A percentile compares a stretch with the other conserved stretches of the same genome.
Evolutionary conservation across 1,140 invertebrate genomes (phyloP).

Genomic region (Caerostris darwini): DNA sequence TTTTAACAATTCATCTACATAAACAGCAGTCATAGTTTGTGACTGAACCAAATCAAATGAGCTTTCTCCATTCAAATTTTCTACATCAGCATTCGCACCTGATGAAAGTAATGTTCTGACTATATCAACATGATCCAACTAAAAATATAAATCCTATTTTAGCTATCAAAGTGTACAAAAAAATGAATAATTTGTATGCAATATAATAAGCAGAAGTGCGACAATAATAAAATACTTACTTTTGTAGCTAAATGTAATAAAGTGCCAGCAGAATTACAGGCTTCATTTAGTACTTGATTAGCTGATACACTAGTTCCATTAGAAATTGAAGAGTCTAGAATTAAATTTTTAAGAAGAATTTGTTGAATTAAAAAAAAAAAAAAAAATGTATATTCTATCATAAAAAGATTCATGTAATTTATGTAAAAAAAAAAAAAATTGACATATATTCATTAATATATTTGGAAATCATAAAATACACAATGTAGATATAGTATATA

Average conservation of each 20-base stretch:
- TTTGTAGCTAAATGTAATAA: conserved; percentile 86
- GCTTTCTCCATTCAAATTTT: conserved; percentile 84
- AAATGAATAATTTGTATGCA: neutral
- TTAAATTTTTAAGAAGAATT: neutral
- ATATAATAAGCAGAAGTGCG: neutral
- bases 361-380: neutral
- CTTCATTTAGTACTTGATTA: conserved; percentile 84
- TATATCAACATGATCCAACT: conserved; percentile 85
- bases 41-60: conserved; percentile 84
- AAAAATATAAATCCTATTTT: conserved; percentile 50
- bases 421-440: neutral
- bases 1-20: conserved; percentile 86
- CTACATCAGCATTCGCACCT: conserved; percentile 85
- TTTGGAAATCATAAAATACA: neutral
- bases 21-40: conserved; percentile 84
- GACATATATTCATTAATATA: neutral
- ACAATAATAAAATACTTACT: conserved; percentile 81
- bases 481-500: neutral
- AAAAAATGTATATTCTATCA: neutral
- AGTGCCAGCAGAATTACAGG: conserved; percentile 84
- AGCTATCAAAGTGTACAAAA: neutral
- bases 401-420: neutral
- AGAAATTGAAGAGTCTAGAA: conserved; percentile 16
- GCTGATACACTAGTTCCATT: conserved; percentile 78
- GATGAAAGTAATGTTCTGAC: conserved; percentile 85